Conservation (phyloP, 2,797 vertebrate genomes). For the Rhinatrema bivittatum region DNA sequence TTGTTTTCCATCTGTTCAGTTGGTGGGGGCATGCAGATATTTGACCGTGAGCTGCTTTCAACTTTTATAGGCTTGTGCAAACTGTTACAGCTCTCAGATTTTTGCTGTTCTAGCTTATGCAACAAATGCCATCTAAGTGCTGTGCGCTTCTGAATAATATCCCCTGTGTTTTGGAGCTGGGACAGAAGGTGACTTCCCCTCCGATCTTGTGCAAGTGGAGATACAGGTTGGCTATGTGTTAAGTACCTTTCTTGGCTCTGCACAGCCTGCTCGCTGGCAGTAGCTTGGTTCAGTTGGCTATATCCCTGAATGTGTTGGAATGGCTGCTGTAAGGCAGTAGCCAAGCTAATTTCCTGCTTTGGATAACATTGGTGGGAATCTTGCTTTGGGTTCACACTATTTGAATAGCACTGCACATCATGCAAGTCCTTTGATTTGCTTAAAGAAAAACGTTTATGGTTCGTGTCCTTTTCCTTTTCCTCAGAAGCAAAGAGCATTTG, state of each 20-base stretch:
- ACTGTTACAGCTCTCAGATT: constrained; percentile 40
- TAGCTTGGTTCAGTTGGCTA: constrained; percentile 52
- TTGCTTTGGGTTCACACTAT: constrained; percentile 60
- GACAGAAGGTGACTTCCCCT: constrained; percentile 31
- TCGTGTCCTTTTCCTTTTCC: constrained; percentile 33
- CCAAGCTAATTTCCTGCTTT: constrained; percentile 43
- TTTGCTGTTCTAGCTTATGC: constrained; percentile 78
- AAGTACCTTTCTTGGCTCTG: constrained; percentile 47
- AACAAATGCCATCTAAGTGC: constrained; percentile 82
- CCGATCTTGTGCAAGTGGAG: constrained; percentile 33
- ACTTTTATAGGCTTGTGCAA: constrained; percentile 60
- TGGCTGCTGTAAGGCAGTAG: constrained; percentile 49
- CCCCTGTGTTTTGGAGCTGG: constrained; percentile 52
- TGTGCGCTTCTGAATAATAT: constrained; percentile 73
- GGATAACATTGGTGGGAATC: constrained; percentile 57
- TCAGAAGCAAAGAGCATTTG: constrained; percentile 37
- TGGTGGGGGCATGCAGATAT: constrained; percentile 46
- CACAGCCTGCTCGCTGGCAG: constrained; percentile 24
- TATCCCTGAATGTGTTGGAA: constrained; percentile 54
- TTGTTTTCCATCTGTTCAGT: constrained; percentile 50
- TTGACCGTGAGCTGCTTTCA: constrained; percentile 65
- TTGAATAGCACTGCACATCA: constrained; percentile 57
- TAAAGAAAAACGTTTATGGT: constrained; percentile 23
- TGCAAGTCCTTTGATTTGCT: constrained; percentile 46
- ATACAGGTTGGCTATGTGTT: constrained; percentile 31